A percentile compares a stretch with the other conserved stretches of the same genome.
Evolutionary conservation across 2,888 invertebrate genomes (phyloP).

Genomic region (Stenolophus ochropezus): DNA sequence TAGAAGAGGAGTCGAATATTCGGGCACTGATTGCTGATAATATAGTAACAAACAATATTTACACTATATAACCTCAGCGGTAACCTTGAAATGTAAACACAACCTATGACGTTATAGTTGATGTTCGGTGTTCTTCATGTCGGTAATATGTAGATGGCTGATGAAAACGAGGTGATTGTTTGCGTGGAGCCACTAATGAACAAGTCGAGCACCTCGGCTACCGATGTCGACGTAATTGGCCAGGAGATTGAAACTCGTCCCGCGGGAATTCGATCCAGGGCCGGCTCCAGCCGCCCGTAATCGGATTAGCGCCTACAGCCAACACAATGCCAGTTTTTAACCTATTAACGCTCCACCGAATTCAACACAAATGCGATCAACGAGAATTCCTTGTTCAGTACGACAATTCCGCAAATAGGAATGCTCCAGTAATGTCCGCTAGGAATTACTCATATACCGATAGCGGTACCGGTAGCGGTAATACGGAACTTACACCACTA

Average conservation of each 20-base stretch:
- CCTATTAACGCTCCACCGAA: constrained; percentile 23
- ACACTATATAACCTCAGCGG: background rate
- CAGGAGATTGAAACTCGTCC: constrained; percentile 24
- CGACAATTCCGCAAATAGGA: background rate
- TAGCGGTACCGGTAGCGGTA: background rate
- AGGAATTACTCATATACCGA: background rate
- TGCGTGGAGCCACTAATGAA: constrained; percentile 11
- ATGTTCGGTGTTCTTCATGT: background rate
- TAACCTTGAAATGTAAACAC: background rate
- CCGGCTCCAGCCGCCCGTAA: background rate
- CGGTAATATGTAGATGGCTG: background rate
- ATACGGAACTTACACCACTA: too few relatives aligned
- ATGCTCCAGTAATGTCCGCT: background rate
- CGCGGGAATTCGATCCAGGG: constrained; percentile 27
- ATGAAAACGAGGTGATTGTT: background rate
- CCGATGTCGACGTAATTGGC: constrained; percentile 13
- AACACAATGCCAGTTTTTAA: constrained; percentile 31
- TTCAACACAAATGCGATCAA: constrained; percentile 28
- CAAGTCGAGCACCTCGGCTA: constrained; percentile 4
- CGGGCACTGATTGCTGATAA: background rate
- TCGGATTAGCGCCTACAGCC: constrained; percentile 12
- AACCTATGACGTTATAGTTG: background rate
- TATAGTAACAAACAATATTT: background rate
- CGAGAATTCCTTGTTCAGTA: background rate
- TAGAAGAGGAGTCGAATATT: too few relatives aligned